These are phyloP conservation scores for Drosophila diplacantha DNA, from an alignment of 2,888 invertebrate species.

Conservation along the genomic window DNA sequence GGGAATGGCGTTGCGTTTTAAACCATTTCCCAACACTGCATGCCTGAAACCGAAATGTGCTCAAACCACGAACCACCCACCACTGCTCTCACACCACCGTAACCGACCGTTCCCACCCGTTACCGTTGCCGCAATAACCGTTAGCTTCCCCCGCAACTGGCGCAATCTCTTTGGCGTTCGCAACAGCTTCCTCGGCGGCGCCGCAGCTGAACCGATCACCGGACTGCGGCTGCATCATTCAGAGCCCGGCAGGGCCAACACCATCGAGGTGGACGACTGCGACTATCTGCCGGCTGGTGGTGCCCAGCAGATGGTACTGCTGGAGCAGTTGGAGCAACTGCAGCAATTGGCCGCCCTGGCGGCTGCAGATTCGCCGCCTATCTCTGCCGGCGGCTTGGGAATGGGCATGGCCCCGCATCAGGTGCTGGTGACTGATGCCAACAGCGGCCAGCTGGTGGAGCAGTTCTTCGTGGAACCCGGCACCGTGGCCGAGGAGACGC, in stretches of 20 bases:
- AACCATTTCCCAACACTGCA: constrained; percentile 21
- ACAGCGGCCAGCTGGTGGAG: constrained; percentile 69
- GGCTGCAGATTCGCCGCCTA: constrained; percentile 74
- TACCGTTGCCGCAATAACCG: constrained; percentile 48
- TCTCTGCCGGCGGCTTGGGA: constrained; percentile 34
- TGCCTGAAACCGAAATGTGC: constrained; percentile 17
- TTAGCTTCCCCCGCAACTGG: constrained; percentile 77
- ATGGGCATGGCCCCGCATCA: constrained; percentile 62
- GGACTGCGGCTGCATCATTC: constrained; percentile 53
- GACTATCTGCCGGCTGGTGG: constrained; percentile 67
- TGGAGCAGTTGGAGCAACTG: constrained; percentile 74
- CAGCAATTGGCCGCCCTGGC: constrained; percentile 74
- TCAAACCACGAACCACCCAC: constrained; percentile 17
- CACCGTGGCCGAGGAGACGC: constrained; percentile 55
- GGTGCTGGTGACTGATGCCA: constrained; percentile 72
- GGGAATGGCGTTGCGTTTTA: constrained; percentile 4
- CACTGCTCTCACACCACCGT: constrained; percentile 27
- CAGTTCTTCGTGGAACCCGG: constrained; percentile 71
- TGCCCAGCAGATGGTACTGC: constrained; percentile 69
- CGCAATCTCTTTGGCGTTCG: constrained; percentile 71
- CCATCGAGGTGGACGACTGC: constrained; percentile 77
- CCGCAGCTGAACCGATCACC: constrained; percentile 54
- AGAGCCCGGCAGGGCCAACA: constrained; percentile 76
- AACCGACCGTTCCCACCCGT: constrained; percentile 17
- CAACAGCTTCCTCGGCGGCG: constrained; percentile 49